Conservation (phyloP, 35 echinoderm and acorn worm species). For the Holothuria glaberrima region DNA sequence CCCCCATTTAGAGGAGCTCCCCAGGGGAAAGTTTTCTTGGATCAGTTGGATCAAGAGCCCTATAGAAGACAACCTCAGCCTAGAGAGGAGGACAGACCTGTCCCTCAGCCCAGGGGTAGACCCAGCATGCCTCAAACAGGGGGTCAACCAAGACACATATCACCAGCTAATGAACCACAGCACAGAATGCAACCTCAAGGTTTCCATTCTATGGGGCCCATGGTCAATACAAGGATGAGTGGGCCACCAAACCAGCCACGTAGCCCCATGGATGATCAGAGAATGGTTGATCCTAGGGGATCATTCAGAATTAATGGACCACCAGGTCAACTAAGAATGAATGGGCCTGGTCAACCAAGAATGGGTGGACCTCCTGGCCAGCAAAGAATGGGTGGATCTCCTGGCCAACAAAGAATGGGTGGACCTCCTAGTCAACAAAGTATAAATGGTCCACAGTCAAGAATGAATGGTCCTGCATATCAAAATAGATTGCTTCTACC, state of each 20-base stretch:
- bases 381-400: constrained; percentile 30
- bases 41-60: constrained; percentile 74
- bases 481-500: constrained; percentile 3
- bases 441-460: constrained; percentile 35
- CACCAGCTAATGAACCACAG: constrained; percentile 49
- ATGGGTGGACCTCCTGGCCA: constrained; percentile 51
- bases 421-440: constrained; percentile 33
- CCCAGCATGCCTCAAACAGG: constrained; percentile 51
- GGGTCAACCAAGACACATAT: constrained; percentile 33
- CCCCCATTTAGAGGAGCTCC: constrained; percentile 52
- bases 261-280: not conserved
- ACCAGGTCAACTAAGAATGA: not conserved
- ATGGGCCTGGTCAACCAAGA: not conserved
- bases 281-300: no score
- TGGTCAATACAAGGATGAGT: not conserved
- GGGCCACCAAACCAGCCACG: not conserved
- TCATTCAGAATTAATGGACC: no score
- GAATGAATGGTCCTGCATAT: constrained; percentile 37
- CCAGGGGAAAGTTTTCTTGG: constrained; percentile 32
- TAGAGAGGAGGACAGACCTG: constrained; percentile 54
- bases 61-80: constrained; percentile 59
- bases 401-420: constrained; percentile 1
- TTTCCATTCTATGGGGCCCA: not conserved
- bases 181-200: constrained; percentile 60
- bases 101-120: constrained; percentile 59